phyloP scores from a whole-genome alignment of 2,113 vertebrate genomes.

The Tetrao urogallus region DNA sequence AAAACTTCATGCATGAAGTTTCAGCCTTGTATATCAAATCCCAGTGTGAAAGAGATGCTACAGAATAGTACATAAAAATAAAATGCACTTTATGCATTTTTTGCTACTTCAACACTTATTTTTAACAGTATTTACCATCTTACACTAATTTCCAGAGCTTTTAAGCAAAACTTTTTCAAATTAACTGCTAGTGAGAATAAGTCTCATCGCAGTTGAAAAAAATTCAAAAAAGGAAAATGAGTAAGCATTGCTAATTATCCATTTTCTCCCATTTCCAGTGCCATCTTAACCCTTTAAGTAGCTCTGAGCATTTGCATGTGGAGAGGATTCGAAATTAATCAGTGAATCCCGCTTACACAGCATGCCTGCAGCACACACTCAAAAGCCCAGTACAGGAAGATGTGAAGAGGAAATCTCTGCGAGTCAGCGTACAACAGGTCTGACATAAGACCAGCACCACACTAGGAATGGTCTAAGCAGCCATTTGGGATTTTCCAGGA shows the following conservation, averaged over 20 bases:
- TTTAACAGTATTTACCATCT: neutral
- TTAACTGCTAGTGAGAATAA: neutral
- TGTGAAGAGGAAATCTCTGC: neutral
- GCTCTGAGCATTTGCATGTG: neutral
- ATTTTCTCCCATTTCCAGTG: neutral
- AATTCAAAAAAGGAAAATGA: neutral
- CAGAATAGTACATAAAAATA: neutral
- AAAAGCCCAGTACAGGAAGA: neutral
- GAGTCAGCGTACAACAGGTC: neutral
- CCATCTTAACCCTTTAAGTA: neutral
- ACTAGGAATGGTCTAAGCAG: neutral
- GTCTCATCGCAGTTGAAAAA: neutral
- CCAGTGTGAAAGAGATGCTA: neutral
- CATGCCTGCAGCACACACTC: neutral
- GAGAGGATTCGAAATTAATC: neutral
- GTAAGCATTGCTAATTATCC: neutral
- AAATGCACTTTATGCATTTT: neutral
- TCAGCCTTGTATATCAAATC: conserved; percentile 43
- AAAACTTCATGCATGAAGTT: conserved; percentile 68
- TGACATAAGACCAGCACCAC: neutral
- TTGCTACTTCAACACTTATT: neutral
- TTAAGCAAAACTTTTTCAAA: neutral
- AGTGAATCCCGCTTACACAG: neutral
- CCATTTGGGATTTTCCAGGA: neutral
- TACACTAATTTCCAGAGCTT: neutral